A percentile compares a stretch with the other conserved stretches of the same genome.
phyloP scores from a whole-genome alignment of 2,888 invertebrate genomes.

The Cetonia aurata region DNA sequence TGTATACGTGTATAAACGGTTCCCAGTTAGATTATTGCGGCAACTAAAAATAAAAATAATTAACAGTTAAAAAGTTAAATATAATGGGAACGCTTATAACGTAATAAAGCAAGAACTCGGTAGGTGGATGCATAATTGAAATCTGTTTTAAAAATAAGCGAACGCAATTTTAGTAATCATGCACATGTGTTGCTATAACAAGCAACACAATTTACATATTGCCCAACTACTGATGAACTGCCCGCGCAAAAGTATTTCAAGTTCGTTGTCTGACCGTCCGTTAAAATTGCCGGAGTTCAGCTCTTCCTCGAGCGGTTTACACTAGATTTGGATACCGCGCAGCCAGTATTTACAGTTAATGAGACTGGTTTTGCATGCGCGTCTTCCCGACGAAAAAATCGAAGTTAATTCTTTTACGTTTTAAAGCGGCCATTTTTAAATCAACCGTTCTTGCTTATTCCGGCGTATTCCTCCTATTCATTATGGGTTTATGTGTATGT shows the following conservation, averaged over 20 bases:
- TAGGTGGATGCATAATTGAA: too few relatives aligned
- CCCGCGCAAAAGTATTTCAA: slow-evolving; percentile 6
- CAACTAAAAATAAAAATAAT: too few relatives aligned
- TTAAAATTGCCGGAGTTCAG: slow-evolving; percentile 15
- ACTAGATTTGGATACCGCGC: slow-evolving; percentile 19
- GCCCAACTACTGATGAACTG: too few relatives aligned
- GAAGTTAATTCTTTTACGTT: slow-evolving; percentile 15
- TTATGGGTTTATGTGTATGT: slow-evolving; percentile 1
- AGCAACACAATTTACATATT: too few relatives aligned
- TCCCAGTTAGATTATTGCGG: too few relatives aligned
- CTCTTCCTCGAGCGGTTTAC: slow-evolving; percentile 5
- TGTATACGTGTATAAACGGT: too few relatives aligned
- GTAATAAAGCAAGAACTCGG: too few relatives aligned
- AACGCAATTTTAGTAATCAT: too few relatives aligned
- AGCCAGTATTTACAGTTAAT: slow-evolving; percentile 23
- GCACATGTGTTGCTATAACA: too few relatives aligned
- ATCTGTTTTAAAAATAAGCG: too few relatives aligned
- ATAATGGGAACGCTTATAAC: too few relatives aligned
- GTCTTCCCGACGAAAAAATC: slow-evolving; percentile 5
- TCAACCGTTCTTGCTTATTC: slow-evolving; percentile 7
- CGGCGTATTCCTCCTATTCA: not conserved
- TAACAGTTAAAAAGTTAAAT: too few relatives aligned
- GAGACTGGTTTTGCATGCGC: slow-evolving; percentile 24
- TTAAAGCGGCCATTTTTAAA: slow-evolving; percentile 21
- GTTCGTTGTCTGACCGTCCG: slow-evolving; percentile 17